phyloP scores from a whole-genome alignment of 2,113 vertebrate species.

The Mungos mungo region DNA sequence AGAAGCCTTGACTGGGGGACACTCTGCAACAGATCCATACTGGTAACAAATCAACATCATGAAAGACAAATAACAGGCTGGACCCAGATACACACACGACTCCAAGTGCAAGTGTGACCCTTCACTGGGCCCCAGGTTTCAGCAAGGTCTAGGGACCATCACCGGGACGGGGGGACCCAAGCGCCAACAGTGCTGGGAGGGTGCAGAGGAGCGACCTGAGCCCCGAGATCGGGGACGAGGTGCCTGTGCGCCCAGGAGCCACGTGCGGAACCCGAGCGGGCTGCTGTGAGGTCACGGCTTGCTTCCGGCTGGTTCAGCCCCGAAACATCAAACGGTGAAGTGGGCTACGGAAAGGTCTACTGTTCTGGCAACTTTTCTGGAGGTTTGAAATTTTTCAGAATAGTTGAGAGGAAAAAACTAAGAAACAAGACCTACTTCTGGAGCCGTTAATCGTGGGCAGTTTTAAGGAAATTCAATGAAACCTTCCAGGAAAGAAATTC shows the following conservation, averaged over 20 bases:
- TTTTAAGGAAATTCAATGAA: neutral
- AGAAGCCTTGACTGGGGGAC: neutral
- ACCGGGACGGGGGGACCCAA: neutral
- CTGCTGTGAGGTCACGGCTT: neutral
- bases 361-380: neutral
- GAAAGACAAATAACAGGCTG: too few species aligned
- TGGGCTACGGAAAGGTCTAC: fast-evolving
- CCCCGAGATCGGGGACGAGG: neutral
- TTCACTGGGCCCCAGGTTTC: neutral
- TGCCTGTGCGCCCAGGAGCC: neutral
- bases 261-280: fast-evolving
- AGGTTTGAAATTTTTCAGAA: neutral
- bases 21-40: neutral
- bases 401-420: neutral
- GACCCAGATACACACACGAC: neutral
- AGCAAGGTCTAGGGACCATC: neutral
- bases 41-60: neutral
- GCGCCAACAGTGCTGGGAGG: fast-evolving
- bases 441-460: neutral
- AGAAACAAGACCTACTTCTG: neutral
- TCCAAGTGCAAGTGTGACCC: fast-evolving
- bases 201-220: fast-evolving
- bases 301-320: neutral
- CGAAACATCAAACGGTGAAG: neutral
- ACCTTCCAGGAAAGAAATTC: neutral